phyloP scores from a whole-genome alignment of 1,140 invertebrate species.

The Atta cephalotes region DNA sequence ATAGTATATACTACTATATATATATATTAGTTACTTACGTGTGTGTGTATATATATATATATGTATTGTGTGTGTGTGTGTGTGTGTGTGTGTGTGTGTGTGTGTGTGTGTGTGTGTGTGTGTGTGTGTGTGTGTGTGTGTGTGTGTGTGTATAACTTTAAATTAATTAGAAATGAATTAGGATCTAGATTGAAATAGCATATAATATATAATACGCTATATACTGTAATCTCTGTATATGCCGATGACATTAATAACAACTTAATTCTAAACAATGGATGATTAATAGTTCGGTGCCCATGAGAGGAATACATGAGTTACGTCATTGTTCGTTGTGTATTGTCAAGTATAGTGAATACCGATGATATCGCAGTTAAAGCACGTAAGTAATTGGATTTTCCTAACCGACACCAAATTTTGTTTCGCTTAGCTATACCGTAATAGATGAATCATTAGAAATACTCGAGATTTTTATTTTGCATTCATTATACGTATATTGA shows the following conservation, averaged over 20 bases:
- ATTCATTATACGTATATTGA: slow-evolving; percentile 5
- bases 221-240: background rate
- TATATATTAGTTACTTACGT: too few relatives aligned
- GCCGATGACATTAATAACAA: background rate
- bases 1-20: too few relatives aligned
- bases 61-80: too few relatives aligned
- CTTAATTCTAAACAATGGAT: slow-evolving; percentile 25
- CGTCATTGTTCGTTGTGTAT: slow-evolving; percentile 10
- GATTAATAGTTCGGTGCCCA: slow-evolving; percentile 6
- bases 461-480: background rate
- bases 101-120: too few relatives aligned
- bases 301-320: background rate
- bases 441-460: slow-evolving; percentile 34
- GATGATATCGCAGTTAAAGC: slow-evolving; percentile 29
- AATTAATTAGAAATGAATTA: background rate
- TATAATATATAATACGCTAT: background rate
- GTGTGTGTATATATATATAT: too few relatives aligned
- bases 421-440: background rate
- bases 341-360: background rate
- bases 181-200: background rate
- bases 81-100: too few relatives aligned
- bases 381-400: slow-evolving; percentile 52
- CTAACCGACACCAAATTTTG: slow-evolving; percentile 36
- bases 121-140: too few relatives aligned
- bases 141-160: background rate